A percentile compares a stretch with the other conserved stretches of the same genome.
Evolutionary conservation across 1,140 invertebrate species (phyloP).

Genomic region (Drosophila triauraria): DNA sequence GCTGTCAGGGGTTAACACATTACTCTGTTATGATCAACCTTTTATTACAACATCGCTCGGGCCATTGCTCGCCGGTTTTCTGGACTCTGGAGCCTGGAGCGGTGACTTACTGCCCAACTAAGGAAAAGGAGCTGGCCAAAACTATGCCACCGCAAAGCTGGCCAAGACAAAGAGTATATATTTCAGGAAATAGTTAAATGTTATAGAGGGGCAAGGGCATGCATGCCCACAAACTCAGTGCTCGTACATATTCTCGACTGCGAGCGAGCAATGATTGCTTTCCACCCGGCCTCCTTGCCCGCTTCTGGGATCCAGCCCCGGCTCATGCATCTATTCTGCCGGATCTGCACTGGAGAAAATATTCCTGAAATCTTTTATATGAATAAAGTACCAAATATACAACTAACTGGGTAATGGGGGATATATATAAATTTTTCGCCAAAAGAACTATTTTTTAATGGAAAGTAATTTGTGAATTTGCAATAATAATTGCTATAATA

Average conservation of each 20-base stretch:
- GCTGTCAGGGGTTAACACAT: constrained; percentile 1
- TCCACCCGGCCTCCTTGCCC: constrained; percentile 16
- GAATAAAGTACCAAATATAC: too few species aligned
- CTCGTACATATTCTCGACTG: not conserved
- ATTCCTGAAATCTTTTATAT: not conserved
- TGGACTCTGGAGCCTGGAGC: constrained; percentile 6
- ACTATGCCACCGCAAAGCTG: constrained; percentile 47
- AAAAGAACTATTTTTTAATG: too few species aligned
- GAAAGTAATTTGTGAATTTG: too few species aligned
- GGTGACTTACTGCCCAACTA: constrained; percentile 37
- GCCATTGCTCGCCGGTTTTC: constrained; percentile 26
- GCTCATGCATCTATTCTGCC: constrained; percentile 17
- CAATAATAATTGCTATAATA: too few species aligned
- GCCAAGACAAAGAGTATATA: constrained; percentile 50
- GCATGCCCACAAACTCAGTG: constrained; percentile 7
- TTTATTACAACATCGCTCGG: constrained; percentile 37
- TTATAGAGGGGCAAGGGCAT: constrained; percentile 32
- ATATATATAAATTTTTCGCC: too few species aligned
- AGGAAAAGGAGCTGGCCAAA: constrained; percentile 30
- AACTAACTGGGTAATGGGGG: too few species aligned
- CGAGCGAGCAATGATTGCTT: constrained; percentile 44
- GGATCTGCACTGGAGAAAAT: constrained; percentile 10
- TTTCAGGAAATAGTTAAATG: constrained; percentile 50
- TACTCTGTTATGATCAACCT: constrained; percentile 29
- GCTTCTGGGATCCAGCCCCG: constrained; percentile 3